Base-by-base conservation (phyloP, 2,888 invertebrate genomes). In the Nymphalis c-album region DNA sequence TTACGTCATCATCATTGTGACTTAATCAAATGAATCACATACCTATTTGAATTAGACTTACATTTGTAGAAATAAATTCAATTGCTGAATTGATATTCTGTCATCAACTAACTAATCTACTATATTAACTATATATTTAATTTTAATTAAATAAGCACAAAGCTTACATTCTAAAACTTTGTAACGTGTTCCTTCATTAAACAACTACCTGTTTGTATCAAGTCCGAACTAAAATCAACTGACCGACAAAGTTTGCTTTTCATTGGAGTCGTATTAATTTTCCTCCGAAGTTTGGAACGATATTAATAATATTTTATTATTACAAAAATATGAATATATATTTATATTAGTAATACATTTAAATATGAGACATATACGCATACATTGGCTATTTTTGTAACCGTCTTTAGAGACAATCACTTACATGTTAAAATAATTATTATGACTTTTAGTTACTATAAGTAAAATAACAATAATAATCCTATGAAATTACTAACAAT, bases 201-300 rank as follows among this genome's bases (percentile, higher is more conserved):
- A 61, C 35, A 66, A 53, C 51, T 63, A 35, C 48, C 26, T 50
- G 68, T 63, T 63, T 68, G 59, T 68, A 61, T 71, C 58, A 60
- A 45, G 65, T 63, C 47, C 7, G 51, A 66, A 68, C 63, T 71
- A 58, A 71, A 66, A 64, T 67, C n/a, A 55, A 61, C 66, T 61
- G 18, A 45, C 45, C 50, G 47, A 45, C 48, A 50, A 63, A 70
- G 67, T 70, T 70, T 65, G 62, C 50, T 59, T 67, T 65, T 70
- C 55, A 48, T 48, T 60, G 26, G 59, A 48, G 64, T 35, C 35
- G 45, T 35, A 60, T 64, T 68, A 59, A 68, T 64, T 55, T 63
- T 46, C 17, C 47, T 6, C 47, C 45, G 48, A 58, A 63, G 45
- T 48, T 60, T 26, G 7, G 26, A 18, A 45, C 7, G 26, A 8